A percentile compares a stretch with the other conserved stretches of the same genome.
phyloP scores from a whole-genome alignment of 2,888 invertebrate species.

The Orchesella flavescens region DNA sequence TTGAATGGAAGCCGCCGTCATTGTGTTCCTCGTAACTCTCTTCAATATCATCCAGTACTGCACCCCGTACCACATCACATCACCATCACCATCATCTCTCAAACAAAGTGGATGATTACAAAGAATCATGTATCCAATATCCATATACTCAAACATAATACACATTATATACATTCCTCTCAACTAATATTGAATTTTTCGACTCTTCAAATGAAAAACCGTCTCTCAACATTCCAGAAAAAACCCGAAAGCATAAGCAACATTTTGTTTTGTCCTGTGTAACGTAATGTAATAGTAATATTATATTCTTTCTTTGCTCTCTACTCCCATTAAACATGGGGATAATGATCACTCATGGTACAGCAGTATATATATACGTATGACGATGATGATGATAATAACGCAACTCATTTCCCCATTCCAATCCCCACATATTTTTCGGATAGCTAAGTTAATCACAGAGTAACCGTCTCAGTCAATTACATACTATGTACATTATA shows the following conservation, averaged over 20 bases:
- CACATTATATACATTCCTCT: constrained; percentile 29
- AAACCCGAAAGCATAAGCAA: not conserved
- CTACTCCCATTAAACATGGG: constrained; percentile 34
- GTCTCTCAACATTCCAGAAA: not conserved
- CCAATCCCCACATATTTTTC: constrained; percentile 10
- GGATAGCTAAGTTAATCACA: constrained; percentile 53
- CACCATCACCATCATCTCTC: too few relatives aligned
- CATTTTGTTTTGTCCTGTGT: too few relatives aligned
- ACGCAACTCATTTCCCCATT: not conserved
- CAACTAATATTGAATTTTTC: constrained; percentile 71
- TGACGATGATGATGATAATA: not conserved
- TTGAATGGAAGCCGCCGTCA: constrained; percentile 54
- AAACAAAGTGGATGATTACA: constrained; percentile 69
- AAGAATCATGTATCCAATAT: constrained; percentile 42
- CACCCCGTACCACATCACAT: too few relatives aligned
- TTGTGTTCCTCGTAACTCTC: too few relatives aligned
- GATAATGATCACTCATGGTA: constrained; percentile 36
- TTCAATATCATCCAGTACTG: constrained; percentile 49
- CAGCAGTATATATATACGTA: not conserved
- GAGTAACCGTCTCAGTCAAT: constrained; percentile 50
- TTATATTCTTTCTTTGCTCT: constrained; percentile 22
- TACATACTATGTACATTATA: constrained; percentile 47
- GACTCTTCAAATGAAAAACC: constrained; percentile 16
- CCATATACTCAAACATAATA: constrained; percentile 11
- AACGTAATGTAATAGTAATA: not conserved